Evolutionary conservation across 2,888 invertebrate genomes (phyloP).

Genomic region (Eucera pruinosa): DNA sequence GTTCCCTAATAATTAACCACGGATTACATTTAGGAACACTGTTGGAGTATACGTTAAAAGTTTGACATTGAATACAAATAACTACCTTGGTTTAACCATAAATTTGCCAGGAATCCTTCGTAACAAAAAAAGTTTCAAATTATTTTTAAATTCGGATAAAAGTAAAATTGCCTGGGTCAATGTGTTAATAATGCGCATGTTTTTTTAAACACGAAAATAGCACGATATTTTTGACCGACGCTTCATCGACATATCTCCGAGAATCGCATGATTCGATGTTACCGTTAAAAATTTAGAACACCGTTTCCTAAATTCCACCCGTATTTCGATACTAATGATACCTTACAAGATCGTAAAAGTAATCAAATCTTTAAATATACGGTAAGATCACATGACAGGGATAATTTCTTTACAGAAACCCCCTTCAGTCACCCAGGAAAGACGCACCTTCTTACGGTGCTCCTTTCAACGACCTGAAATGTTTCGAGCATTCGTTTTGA

Average conservation of each 20-base stretch:
- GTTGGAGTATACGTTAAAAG: neutral
- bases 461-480: constrained; percentile 15
- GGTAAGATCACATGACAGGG: constrained; percentile 29
- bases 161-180: constrained; percentile 9
- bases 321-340: neutral
- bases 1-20: constrained; percentile 8
- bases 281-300: neutral
- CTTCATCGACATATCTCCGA: neutral
- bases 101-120: constrained; percentile 6
- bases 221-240: neutral
- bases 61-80: neutral
- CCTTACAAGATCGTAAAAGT: neutral
- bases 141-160: constrained; percentile 38
- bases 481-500: constrained; percentile 10
- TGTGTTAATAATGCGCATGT: constrained; percentile 13
- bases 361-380: neutral
- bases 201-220: constrained; percentile 1
- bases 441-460: neutral
- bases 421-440: constrained; percentile 10
- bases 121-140: neutral
- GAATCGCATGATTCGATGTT: neutral
- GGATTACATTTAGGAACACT: neutral
- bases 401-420: constrained; percentile 53
- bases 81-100: neutral
- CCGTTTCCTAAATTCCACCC: constrained; percentile 23